Conservation (phyloP, 2,113 vertebrate genomes). For the Pseudopipra pipra region DNA sequence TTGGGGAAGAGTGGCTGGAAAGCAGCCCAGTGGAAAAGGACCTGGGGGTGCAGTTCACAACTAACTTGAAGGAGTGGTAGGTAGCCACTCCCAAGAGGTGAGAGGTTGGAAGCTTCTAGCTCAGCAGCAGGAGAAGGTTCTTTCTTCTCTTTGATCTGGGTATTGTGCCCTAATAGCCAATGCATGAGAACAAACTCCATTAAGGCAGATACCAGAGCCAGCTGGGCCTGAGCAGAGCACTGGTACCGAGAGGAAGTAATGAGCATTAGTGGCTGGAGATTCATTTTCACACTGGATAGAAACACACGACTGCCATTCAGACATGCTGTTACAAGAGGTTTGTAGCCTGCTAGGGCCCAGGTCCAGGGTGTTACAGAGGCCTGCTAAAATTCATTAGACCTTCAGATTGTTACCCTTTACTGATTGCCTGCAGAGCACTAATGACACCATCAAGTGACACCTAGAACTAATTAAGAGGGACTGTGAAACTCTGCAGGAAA, state of each 20-base stretch:
- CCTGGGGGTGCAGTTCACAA: not conserved
- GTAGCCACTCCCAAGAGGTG: not conserved
- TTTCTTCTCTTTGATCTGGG: not conserved
- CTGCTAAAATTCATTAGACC: not conserved
- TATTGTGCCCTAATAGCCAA: not conserved
- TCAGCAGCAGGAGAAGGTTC: not conserved
- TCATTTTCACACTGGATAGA: not conserved
- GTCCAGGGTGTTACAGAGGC: not conserved
- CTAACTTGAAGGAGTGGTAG: not conserved
- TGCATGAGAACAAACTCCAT: not conserved
- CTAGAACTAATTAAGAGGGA: not conserved
- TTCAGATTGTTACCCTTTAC: not conserved
- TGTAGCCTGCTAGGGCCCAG: not conserved
- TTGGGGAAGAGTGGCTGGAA: not conserved
- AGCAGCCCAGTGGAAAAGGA: not conserved
- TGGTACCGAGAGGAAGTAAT: not conserved
- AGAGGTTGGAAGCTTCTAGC: not conserved
- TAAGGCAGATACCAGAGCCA: not conserved
- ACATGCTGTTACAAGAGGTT: not conserved
- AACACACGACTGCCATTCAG: not conserved
- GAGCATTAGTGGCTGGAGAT: not conserved
- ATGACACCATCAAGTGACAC: rapidly evolving
- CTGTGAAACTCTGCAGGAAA: not conserved
- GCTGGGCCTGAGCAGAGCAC: not conserved
- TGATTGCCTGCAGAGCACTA: not conserved